Evolutionary conservation across 2,888 invertebrate species (phyloP).

Genomic region (Sussaba pulchella): DNA sequence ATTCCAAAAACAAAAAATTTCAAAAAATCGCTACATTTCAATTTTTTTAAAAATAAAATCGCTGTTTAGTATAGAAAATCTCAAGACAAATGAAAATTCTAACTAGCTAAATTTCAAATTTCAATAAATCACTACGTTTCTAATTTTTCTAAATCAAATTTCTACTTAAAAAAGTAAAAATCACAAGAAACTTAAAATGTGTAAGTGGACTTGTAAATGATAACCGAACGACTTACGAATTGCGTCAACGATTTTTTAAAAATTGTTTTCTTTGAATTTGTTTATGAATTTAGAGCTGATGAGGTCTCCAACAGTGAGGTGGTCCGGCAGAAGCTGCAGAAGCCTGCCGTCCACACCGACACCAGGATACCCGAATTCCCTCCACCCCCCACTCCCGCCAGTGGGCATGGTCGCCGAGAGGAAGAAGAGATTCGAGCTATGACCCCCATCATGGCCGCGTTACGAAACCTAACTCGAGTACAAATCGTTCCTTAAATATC

Average conservation of each 20-base stretch:
- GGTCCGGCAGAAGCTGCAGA: slow-evolving; percentile 83
- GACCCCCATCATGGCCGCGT: slow-evolving; percentile 71
- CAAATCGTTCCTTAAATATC: too few species aligned
- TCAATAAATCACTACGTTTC: too few species aligned
- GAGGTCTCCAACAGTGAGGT: slow-evolving; percentile 85
- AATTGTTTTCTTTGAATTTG: slow-evolving; percentile 17
- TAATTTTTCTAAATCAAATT: too few species aligned
- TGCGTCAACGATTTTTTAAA: slow-evolving; percentile 27
- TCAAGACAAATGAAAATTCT: too few species aligned
- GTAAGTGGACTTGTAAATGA: not conserved
- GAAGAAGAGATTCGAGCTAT: slow-evolving; percentile 89
- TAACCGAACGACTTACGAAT: not conserved
- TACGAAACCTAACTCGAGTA: too few species aligned
- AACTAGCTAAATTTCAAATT: too few species aligned
- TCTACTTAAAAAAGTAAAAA: too few species aligned
- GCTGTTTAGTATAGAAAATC: too few species aligned
- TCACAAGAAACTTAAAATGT: too few species aligned
- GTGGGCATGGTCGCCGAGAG: slow-evolving; percentile 91
- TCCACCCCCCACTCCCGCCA: slow-evolving; percentile 85
- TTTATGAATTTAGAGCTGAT: slow-evolving; percentile 85
- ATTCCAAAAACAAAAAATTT: too few species aligned
- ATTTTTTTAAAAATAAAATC: too few species aligned
- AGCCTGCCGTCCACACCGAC: slow-evolving; percentile 83
- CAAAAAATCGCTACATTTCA: too few species aligned
- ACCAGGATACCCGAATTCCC: slow-evolving; percentile 78